Percentiles rank a stretch among this genome's conserved stretches.
These are phyloP conservation scores for Orussus abietinus DNA, from an alignment of 1,140 invertebrate species.

Conservation along the genomic window DNA sequence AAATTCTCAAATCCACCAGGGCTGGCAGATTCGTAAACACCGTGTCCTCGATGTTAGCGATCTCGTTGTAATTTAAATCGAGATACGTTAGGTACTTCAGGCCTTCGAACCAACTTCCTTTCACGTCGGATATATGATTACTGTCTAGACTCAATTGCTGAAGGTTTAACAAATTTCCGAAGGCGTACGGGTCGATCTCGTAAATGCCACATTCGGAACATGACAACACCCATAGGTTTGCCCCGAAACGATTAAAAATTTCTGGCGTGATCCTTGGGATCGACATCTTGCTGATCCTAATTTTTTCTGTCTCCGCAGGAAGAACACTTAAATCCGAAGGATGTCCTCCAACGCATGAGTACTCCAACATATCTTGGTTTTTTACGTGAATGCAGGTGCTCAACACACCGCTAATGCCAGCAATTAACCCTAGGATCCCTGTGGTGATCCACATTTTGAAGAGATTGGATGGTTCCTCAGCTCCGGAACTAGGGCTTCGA, in stretches of 20 bases:
- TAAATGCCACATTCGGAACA: slow-evolving; percentile 39
- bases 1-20: slow-evolving; percentile 41
- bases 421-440: no score
- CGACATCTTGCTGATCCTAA: slow-evolving; percentile 35
- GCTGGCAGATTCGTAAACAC: slow-evolving; percentile 32
- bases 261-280: slow-evolving; percentile 25
- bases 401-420: slow-evolving; percentile 15
- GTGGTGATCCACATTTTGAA: no score
- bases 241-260: slow-evolving; percentile 36
- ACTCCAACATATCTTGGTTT: slow-evolving; percentile 40
- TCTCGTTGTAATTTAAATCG: slow-evolving; percentile 44
- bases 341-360: slow-evolving; percentile 33
- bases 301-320: slow-evolving; percentile 31
- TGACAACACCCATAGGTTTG: slow-evolving; percentile 34
- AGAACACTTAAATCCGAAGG: slow-evolving; percentile 30
- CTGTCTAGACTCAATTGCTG: slow-evolving; percentile 43
- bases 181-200: slow-evolving; percentile 39
- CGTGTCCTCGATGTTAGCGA: slow-evolving; percentile 34
- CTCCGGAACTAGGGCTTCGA: no score
- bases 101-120: slow-evolving; percentile 35
- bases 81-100: slow-evolving; percentile 39
- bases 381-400: slow-evolving; percentile 26
- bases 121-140: slow-evolving; percentile 31
- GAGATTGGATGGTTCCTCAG: no score
- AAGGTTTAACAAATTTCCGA: slow-evolving; percentile 29